Base-by-base conservation (phyloP, 2,113 vertebrate species). In the Callionymus lyra region DNA sequence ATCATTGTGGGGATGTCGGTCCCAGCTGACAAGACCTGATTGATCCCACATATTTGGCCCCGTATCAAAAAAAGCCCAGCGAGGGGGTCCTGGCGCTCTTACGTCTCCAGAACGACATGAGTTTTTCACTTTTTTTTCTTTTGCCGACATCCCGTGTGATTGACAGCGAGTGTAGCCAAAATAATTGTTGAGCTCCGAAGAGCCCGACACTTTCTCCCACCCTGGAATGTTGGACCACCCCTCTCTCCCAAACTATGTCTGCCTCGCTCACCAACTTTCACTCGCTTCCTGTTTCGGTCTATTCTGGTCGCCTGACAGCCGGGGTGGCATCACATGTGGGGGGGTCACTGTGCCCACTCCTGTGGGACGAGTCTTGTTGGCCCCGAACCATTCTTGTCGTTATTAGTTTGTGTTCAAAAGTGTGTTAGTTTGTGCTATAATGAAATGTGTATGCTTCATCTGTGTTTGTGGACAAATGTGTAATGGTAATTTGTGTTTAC, bases 291-390 rank as follows among this genome's bases (percentile, higher is more conserved):
- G 60, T 72, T 63, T 53, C 50, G 63, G 69, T 80, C 83, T 86
- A 81, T 85, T 89, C 79, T 86, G 84, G 85, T 77, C 64, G 70
- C 50, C 75, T 86, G 77, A 79, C 68, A 15, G 38, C 27, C 78
- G 74, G 72, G 78, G 82, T 78, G 50, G 21, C 21, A 27, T 27
- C 21, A 27, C 21, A 27, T 4, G 21, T 27, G 21, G 21, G 21
- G 21, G 21, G 21, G 21, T 5, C 21, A 27, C 21, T 27, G n/a
- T n/a, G n/a, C n/a, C n/a, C n/a, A n/a, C n/a, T n/a, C n/a, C n/a
- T n/a, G n/a, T 27, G 21, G 21, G 8, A 27, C 8, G 8, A 8
- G 21, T 27, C 8, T 27, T 27, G 8, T 27, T 27, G 21, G 21
- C 4, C 8, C 21, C 21, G 21, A 27, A 27, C 4, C 21, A 27